These are phyloP conservation scores for Aporophyla lueneburgensis DNA, from an alignment of 2,888 invertebrate species.

Conservation along the genomic window DNA sequence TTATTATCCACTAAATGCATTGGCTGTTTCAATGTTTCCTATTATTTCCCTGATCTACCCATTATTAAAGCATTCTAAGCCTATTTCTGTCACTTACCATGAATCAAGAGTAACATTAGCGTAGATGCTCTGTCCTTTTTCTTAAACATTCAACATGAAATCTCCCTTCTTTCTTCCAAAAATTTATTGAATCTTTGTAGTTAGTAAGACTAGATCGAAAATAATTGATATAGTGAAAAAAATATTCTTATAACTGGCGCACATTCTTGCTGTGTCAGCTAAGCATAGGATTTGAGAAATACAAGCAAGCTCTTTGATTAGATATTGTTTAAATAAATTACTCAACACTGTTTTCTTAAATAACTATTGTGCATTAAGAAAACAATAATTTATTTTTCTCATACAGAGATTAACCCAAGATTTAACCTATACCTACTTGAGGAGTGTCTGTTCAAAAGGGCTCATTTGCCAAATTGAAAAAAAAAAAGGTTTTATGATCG, in stretches of 20 bases:
- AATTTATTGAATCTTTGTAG: background rate
- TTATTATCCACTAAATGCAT: background rate
- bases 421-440: no score
- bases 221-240: slow-evolving; percentile 2
- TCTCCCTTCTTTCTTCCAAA: background rate
- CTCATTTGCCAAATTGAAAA: no score
- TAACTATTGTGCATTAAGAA: background rate
- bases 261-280: background rate
- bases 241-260: background rate
- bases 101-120: background rate
- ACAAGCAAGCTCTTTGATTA: background rate
- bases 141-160: background rate
- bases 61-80: background rate
- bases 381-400: background rate
- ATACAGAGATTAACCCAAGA: background rate
- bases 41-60: background rate
- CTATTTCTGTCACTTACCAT: slow-evolving; percentile 1
- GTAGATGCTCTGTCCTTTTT: background rate
- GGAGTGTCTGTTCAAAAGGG: no score
- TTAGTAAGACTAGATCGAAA: background rate
- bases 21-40: background rate
- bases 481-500: no score
- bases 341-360: background rate
- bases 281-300: background rate
- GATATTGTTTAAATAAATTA: background rate